phyloP scores from a whole-genome alignment of 2,113 vertebrate genomes.

The Gulo gulo region DNA sequence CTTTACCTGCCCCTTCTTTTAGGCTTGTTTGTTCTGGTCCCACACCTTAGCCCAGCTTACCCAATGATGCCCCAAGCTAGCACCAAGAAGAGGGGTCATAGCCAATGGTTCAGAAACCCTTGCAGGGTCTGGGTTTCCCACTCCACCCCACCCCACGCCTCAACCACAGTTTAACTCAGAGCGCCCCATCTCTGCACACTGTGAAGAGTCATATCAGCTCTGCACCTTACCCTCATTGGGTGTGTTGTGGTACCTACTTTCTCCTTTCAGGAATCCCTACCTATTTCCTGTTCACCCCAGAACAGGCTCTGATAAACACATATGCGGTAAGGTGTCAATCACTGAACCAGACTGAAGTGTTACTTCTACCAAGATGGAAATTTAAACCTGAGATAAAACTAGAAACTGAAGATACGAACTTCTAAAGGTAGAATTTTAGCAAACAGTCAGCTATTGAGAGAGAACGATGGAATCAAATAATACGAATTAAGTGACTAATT shows the following conservation, averaged over 20 bases:
- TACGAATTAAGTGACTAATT: background rate
- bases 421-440: background rate
- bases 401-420: background rate
- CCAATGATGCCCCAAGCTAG: background rate
- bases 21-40: background rate
- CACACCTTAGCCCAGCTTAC: background rate
- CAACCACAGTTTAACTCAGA: background rate
- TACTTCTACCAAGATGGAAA: background rate
- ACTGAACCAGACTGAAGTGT: background rate
- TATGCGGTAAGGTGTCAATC: background rate
- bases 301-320: background rate
- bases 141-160: accelerated
- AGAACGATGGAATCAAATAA: background rate
- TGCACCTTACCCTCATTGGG: no score
- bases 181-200: no score
- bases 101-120: background rate
- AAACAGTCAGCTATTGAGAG: background rate
- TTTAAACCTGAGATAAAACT: background rate
- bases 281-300: background rate
- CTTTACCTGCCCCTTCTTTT: background rate
- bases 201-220: no score
- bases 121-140: background rate
- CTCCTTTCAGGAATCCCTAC: background rate
- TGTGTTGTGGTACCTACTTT: background rate
- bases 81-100: background rate